Base-by-base conservation (phyloP, 1,140 invertebrate species). In the Archivesica marissinica region DNA sequence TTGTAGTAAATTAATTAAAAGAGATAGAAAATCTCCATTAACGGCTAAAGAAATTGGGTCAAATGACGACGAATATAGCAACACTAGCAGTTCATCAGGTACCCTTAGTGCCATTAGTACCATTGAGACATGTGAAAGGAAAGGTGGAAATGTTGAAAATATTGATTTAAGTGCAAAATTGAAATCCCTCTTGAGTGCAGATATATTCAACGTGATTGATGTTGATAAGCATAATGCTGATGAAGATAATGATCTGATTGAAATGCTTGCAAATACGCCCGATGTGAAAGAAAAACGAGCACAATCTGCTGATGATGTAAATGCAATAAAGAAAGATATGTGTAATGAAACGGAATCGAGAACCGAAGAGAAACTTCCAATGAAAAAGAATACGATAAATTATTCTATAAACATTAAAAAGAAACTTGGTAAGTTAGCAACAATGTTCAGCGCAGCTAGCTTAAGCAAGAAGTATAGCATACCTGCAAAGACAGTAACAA, bases 121-220 rank as follows among this genome's bases (percentile, higher is more conserved):
- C 30, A 25, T 15, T 76, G 54, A 38, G 2, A 20, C 20, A 52
- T 39, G n/a, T 54, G 64, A 70, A 15, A 25, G 41, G 2, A 41
- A 30, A 28, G 38, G 28, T 50, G 66, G 47, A 23, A 59, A 38
- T 17, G 35, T 50, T 33, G 59, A 81, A n/a, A n/a, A 61, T 28
- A 39, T 66, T 23, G 66, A 72, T 47, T 50, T 83, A 61, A 75
- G 80, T 83, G 70, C 28, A 44, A 83, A 83, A 75, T 50, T 83
- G n/a, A 74, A 83, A 30, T 83, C 80, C 30, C 33, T 83, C n/a
- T 56, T 83, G 35, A 83, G 72, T 83, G 80, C 80, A 23, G 80
- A 83, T 64, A 83, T 83, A 30, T 83, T 83, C n/a, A 61, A 50
- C 50, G 70, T 72, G 0, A 83, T 74, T 61, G 68, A 82, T 2